A percentile compares a stretch with the other conserved stretches of the same genome.
Conservation (phyloP, 1,140 invertebrate genomes). For the Diuraphis noxia region DNA sequence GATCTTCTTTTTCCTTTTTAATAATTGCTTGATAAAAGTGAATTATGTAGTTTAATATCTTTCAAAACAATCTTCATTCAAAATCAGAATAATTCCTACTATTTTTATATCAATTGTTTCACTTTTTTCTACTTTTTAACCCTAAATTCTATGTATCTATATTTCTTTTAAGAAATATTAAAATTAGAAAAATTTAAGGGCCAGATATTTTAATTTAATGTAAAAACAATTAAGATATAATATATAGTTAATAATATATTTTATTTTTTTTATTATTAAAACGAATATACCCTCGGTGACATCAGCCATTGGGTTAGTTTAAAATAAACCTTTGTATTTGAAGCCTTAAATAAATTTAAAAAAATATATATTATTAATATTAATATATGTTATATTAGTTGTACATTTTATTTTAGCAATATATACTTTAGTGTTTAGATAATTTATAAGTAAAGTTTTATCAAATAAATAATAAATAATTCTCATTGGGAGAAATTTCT, state of each 20-base stretch:
- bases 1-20: background rate
- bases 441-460: background rate
- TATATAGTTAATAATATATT: too few relatives aligned
- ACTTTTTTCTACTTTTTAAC: background rate
- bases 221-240: background rate
- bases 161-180: background rate
- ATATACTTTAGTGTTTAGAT: background rate
- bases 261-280: too few relatives aligned
- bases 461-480: background rate
- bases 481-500: background rate
- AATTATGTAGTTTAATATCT: background rate
- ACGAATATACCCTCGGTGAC: too few relatives aligned
- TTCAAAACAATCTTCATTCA: background rate
- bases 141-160: background rate
- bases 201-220: background rate
- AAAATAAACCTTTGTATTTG: too few relatives aligned
- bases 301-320: too few relatives aligned
- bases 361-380: too few relatives aligned
- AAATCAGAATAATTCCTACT: background rate
- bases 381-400: background rate
- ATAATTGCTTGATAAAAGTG: conserved; percentile 13
- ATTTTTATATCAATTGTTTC: background rate
- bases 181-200: background rate
- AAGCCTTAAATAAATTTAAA: too few relatives aligned
- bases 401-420: background rate